Base-by-base conservation (phyloP, 1,140 invertebrate genomes). In the Cydia amplana region DNA sequence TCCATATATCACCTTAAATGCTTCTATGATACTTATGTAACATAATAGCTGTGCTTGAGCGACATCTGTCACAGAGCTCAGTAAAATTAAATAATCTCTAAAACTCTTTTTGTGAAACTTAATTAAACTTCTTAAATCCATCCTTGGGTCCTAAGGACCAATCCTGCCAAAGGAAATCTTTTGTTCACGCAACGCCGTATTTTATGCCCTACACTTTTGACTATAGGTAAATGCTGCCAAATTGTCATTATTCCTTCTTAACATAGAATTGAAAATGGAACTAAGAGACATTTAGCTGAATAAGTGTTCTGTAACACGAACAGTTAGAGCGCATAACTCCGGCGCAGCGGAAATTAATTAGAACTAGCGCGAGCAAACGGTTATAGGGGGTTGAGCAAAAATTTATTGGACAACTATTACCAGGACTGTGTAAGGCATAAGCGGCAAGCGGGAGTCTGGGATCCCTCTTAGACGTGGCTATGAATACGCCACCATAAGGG, bases 321-420 rank as follows among this genome's bases (percentile, higher is more conserved):
- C 64, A 75, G 64, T 75, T 75, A 46, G 74, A 76, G 76, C 72
- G 73, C 75, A 83, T 80, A 83, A 80, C 81, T 83, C 74, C 51
- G 65, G 40, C 32, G 76, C 76, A 72, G 75, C 76, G 72, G 74
- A 80, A 80, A 85, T 85, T 85, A 85, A 85, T 85, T 83, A 85
- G 79, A 82, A 78, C 77, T 76, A 80, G 77, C 79, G 72, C 75
- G 74, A 75, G 75, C 78, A 80, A 85, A 83, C 80, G 75, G 77
- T 80, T 82, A 83, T 83, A 80, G 78, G 78, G 78, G 79, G 75
- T 82, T 80, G 75, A 74, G 81, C 75, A 81, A 82, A 78, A 85
- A 85, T 82, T 83, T 85, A 85, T 83, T 77, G 28, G 65, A 76
- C 74, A 75, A 75, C 74, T 75, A 75, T 75, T 75, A 67, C 65